phyloP scores from a whole-genome alignment of 2,888 invertebrate genomes.

The Eupeodes luniger region DNA sequence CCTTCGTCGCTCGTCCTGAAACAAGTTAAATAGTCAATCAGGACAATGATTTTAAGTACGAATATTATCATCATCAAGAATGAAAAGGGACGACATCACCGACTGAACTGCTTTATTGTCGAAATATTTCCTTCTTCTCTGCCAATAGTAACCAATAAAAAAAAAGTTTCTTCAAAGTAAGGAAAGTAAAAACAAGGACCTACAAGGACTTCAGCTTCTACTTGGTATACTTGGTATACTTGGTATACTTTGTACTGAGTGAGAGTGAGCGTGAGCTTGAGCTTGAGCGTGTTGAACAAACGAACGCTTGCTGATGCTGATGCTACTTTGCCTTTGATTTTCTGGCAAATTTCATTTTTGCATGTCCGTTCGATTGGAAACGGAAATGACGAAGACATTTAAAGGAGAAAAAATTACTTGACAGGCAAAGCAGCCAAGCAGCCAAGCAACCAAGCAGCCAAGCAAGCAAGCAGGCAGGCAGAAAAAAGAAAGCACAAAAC shows the following conservation, averaged over 20 bases:
- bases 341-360: conserved; percentile 74
- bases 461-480: not conserved
- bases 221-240: too few relatives aligned
- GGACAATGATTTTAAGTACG: conserved; percentile 76
- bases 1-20: conserved; percentile 46
- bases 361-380: conserved; percentile 76
- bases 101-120: conserved; percentile 67
- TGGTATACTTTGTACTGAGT: not conserved
- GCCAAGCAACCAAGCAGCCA: not conserved
- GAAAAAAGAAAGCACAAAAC: conserved; percentile 9
- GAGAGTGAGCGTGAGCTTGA: not conserved
- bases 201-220: not conserved
- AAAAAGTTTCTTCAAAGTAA: conserved; percentile 49
- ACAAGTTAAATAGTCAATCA: conserved; percentile 76
- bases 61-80: conserved; percentile 73
- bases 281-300: conserved; percentile 8
- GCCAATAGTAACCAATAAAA: not conserved
- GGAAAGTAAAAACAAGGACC: not conserved
- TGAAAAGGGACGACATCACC: conserved; percentile 57
- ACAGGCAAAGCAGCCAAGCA: conserved; percentile 16
- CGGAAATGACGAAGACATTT: conserved; percentile 61
- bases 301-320: not conserved
- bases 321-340: conserved; percentile 67
- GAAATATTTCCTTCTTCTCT: conserved; percentile 35
- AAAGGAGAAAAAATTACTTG: conserved; percentile 28